These are phyloP conservation scores for Scaptodrosophila lebanonensis DNA, from an alignment of 1,140 invertebrate genomes.

Conservation along the genomic window DNA sequence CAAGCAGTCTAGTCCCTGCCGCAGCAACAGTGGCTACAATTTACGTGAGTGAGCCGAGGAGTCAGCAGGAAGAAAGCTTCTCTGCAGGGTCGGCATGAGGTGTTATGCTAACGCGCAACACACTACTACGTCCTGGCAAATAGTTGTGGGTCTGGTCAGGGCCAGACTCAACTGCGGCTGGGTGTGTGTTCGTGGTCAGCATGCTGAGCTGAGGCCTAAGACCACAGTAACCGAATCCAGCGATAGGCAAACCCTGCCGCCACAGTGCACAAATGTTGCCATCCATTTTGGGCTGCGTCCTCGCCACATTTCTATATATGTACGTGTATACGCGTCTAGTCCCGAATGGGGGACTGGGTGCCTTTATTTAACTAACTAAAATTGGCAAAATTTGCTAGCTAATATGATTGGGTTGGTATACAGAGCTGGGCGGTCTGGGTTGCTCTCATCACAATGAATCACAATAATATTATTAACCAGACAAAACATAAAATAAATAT, in stretches of 20 bases:
- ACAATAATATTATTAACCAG: slow-evolving; percentile 42
- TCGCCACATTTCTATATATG: not conserved
- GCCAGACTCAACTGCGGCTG: too few species aligned
- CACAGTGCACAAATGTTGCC: slow-evolving; percentile 32
- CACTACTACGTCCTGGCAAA: too few species aligned
- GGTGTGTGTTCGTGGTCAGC: too few species aligned
- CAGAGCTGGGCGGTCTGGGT: not conserved
- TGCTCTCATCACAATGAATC: not conserved
- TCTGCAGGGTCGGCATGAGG: too few species aligned
- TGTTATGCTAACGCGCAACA: too few species aligned
- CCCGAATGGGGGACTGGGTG: slow-evolving; percentile 27
- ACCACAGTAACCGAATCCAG: slow-evolving; percentile 10
- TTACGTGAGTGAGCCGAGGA: too few species aligned
- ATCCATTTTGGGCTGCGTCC: slow-evolving; percentile 29
- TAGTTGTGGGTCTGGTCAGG: too few species aligned
- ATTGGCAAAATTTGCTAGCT: slow-evolving; percentile 44
- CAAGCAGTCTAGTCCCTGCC: slow-evolving; percentile 14
- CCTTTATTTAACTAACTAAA: slow-evolving; percentile 64
- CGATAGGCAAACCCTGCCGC: slow-evolving; percentile 14
- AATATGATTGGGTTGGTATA: slow-evolving; percentile 40
- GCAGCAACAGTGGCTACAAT: slow-evolving; percentile 18
- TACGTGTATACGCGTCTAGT: slow-evolving; percentile 1
- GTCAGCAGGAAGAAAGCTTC: too few species aligned
- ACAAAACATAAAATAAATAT: slow-evolving; percentile 64
- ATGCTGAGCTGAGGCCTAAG: not conserved